These are phyloP conservation scores for Hylia prasina DNA, from an alignment of 2,113 vertebrate species.

Conservation along the genomic window DNA sequence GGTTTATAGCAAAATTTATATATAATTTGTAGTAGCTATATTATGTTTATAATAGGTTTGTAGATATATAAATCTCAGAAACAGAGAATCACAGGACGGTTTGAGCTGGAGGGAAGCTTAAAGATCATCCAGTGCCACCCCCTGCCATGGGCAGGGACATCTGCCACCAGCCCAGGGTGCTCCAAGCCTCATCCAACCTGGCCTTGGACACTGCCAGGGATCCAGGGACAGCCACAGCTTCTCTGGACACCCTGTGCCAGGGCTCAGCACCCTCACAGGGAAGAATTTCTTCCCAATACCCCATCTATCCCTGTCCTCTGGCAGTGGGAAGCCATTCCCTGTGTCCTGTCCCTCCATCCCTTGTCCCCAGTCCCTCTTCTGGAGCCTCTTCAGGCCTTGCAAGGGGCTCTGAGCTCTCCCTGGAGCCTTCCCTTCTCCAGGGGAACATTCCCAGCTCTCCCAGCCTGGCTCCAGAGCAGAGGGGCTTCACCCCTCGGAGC, in stretches of 20 bases:
- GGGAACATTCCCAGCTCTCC: not conserved
- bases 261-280: fast-evolving
- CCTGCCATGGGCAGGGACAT: not conserved
- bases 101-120: not conserved
- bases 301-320: fast-evolving
- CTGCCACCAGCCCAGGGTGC: fast-evolving
- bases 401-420: not conserved
- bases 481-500: not conserved
- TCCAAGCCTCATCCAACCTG: fast-evolving
- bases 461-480: not conserved
- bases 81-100: not conserved
- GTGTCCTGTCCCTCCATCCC: fast-evolving
- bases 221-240: not conserved
- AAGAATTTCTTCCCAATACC: fast-evolving
- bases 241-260: not conserved
- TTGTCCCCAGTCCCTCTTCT: not conserved
- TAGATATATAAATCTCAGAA: not conserved
- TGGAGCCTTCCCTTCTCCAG: not conserved
- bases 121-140: fast-evolving
- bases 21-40: not conserved
- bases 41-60: not conserved
- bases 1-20: not conserved
- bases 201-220: not conserved
- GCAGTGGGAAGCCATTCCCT: fast-evolving
- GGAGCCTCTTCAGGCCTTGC: fast-evolving